Conservation (phyloP, 2,797 vertebrate species). For the Perodicticus potto region DNA sequence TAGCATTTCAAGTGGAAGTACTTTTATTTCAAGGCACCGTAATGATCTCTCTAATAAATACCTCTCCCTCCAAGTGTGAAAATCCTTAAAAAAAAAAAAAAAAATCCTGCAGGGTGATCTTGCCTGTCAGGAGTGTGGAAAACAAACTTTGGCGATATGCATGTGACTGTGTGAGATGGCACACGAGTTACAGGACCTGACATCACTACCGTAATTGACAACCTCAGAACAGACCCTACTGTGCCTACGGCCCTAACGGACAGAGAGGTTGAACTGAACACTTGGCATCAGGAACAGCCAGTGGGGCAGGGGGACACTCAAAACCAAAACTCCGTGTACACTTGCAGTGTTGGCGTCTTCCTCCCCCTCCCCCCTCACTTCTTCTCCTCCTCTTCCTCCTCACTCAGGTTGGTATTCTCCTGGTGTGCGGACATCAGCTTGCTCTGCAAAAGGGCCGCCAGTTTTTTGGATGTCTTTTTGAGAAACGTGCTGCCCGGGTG, state of each 20-base stretch:
- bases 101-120: background rate
- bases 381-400: slow-evolving; percentile 80
- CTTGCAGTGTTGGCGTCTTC: background rate
- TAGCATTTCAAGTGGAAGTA: slow-evolving; percentile 57
- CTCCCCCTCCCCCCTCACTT: background rate
- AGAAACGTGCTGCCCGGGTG: slow-evolving; percentile 90
- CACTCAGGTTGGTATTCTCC: slow-evolving; percentile 75
- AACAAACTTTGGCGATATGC: background rate
- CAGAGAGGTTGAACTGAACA: slow-evolving; percentile 23
- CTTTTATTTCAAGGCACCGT: slow-evolving; percentile 78
- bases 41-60: slow-evolving; percentile 72
- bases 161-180: background rate
- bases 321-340: slow-evolving; percentile 70
- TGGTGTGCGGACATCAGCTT: slow-evolving; percentile 87
- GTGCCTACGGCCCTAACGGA: background rate
- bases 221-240: background rate
- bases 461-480: slow-evolving; percentile 92
- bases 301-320: background rate
- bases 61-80: slow-evolving; percentile 38
- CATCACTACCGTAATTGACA: background rate
- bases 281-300: background rate
- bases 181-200: background rate
- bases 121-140: background rate
- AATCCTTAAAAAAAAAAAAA: background rate
- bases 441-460: slow-evolving; percentile 88